Percentiles rank a stretch among this genome's conserved stretches.
Evolutionary conservation across 1,140 invertebrate species (phyloP).

Genomic region (Heliconius hewitsoni): DNA sequence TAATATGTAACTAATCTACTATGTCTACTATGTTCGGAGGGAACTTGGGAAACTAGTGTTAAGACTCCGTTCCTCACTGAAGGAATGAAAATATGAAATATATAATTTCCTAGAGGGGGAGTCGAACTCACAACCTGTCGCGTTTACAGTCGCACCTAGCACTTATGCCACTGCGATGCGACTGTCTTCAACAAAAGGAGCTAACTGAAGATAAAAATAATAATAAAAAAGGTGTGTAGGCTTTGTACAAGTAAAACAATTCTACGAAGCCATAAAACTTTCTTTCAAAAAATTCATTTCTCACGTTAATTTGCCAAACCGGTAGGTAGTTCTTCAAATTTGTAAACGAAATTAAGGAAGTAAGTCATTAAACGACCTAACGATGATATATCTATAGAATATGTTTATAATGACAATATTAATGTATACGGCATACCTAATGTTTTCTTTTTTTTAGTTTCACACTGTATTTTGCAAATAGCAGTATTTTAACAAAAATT

Average conservation of each 20-base stretch:
- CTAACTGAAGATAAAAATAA: not conserved
- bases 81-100: too few relatives aligned
- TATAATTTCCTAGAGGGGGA: too few relatives aligned
- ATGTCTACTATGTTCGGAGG: too few relatives aligned
- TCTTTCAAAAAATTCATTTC: not conserved
- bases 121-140: too few relatives aligned
- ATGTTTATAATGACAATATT: constrained; percentile 1
- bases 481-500: too few relatives aligned
- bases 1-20: too few relatives aligned
- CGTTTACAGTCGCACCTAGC: too few relatives aligned
- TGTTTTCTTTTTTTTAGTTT: not conserved
- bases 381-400: not conserved
- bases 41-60: too few relatives aligned
- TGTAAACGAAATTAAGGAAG: constrained; percentile 10
- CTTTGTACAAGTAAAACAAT: not conserved
- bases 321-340: not conserved
- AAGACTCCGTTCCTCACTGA: too few relatives aligned
- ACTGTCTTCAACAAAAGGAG: not conserved
- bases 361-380: constrained; percentile 1
- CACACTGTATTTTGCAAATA: too few relatives aligned
- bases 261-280: constrained; percentile 4
- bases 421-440: not conserved
- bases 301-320: constrained; percentile 5
- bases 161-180: too few relatives aligned
- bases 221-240: not conserved